Conservation (phyloP, 2,797 vertebrate genomes). For the Sebastes alutus region DNA sequence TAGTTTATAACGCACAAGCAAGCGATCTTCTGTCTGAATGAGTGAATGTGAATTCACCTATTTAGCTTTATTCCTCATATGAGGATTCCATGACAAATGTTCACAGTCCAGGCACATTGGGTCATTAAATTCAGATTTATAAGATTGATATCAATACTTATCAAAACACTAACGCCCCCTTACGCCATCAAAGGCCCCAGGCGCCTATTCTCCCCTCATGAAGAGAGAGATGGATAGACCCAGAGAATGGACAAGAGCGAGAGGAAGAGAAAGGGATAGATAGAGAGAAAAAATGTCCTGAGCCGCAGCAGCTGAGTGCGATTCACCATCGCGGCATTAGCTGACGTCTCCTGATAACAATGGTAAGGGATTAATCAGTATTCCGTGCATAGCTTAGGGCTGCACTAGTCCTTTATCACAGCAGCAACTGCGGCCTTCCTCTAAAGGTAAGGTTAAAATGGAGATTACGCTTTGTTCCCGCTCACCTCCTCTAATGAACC, state of each 20-base stretch:
- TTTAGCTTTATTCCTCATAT: slow-evolving; percentile 64
- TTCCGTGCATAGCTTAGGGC: slow-evolving; percentile 58
- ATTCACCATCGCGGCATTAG: slow-evolving; percentile 64
- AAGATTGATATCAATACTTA: slow-evolving; percentile 78
- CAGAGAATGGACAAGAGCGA: slow-evolving; percentile 33
- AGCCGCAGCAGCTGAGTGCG: slow-evolving; percentile 33
- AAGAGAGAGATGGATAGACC: slow-evolving; percentile 60
- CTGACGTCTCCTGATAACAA: slow-evolving; percentile 73
- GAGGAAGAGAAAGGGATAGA: slow-evolving; percentile 41
- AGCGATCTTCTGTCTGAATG: slow-evolving; percentile 36
- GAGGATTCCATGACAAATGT: slow-evolving; percentile 69
- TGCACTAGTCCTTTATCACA: slow-evolving; percentile 72
- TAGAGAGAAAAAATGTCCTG: slow-evolving; percentile 53
- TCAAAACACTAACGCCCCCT: slow-evolving; percentile 72
- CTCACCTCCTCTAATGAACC: slow-evolving; percentile 78
- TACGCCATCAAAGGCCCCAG: slow-evolving; percentile 55
- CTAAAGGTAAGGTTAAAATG: slow-evolving; percentile 82
- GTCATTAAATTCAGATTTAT: slow-evolving; percentile 78
- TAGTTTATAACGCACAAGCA: slow-evolving; percentile 20
- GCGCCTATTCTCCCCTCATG: slow-evolving; percentile 49
- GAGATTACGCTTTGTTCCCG: slow-evolving; percentile 78
- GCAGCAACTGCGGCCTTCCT: slow-evolving; percentile 62
- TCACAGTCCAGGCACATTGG: slow-evolving; percentile 48
- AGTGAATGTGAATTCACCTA: slow-evolving; percentile 52
- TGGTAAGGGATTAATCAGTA: slow-evolving; percentile 75